Evolutionary conservation across 2,797 vertebrate genomes (phyloP).

Genomic region (Tragopan temminckii): DNA sequence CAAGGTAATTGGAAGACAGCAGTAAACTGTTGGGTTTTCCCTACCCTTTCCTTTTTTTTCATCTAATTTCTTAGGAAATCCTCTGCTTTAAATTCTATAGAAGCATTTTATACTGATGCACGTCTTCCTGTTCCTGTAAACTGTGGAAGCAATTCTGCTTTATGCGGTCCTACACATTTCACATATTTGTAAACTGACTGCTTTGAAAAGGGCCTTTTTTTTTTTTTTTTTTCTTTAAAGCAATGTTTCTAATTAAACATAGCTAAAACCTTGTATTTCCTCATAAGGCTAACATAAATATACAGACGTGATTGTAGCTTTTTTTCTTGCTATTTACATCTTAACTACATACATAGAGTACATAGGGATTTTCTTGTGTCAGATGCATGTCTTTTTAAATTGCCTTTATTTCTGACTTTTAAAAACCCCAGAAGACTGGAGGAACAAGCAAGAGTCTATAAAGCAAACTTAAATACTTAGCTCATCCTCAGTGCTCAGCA

Average conservation of each 20-base stretch:
- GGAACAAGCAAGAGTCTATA: background rate
- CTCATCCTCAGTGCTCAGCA: background rate
- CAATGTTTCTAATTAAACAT: background rate
- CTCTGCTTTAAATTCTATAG: background rate
- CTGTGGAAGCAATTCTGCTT: background rate
- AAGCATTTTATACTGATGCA: background rate
- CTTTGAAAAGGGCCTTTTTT: background rate
- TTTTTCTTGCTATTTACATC: background rate
- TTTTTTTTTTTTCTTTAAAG: background rate
- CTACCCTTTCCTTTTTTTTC: conserved; percentile 4
- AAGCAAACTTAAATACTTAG: background rate
- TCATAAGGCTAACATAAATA: background rate
- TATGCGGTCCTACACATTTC: background rate
- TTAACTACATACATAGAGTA: background rate
- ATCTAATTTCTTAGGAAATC: conserved; percentile 24
- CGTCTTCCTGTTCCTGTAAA: background rate
- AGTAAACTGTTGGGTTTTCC: background rate
- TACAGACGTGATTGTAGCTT: background rate
- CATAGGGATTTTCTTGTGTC: background rate
- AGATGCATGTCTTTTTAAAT: background rate
- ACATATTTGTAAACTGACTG: background rate
- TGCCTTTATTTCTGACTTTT: conserved; percentile 16
- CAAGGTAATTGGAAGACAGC: background rate
- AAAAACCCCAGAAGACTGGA: background rate
- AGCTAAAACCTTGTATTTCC: background rate